These are phyloP conservation scores for Scaptodrosophila lebanonensis DNA, from an alignment of 1,140 invertebrate species.

Conservation along the genomic window DNA sequence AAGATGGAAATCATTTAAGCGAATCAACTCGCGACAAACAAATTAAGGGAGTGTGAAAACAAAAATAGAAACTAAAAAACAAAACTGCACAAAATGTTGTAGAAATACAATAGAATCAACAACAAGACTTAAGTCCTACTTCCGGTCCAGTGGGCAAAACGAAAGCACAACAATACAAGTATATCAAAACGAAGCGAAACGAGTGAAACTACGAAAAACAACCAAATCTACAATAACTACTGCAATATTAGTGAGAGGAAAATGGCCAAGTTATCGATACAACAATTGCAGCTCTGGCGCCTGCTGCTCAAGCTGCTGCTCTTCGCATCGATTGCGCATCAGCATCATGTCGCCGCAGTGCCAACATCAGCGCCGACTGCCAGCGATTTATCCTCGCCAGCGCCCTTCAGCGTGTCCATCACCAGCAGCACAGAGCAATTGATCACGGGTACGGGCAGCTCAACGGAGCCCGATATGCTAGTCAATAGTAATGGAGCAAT, in stretches of 20 bases:
- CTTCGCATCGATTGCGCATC: constrained; percentile 47
- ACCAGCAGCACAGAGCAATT: constrained; percentile 23
- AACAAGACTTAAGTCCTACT: constrained; percentile 26
- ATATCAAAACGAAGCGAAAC: constrained; percentile 23
- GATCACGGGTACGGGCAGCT: constrained; percentile 1
- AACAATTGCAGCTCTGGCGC: constrained; percentile 36
- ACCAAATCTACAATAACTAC: constrained; percentile 14
- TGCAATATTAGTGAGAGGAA: too few species aligned
- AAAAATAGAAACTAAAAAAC: constrained; percentile 18
- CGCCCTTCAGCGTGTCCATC: constrained; percentile 28
- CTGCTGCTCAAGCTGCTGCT: constrained; percentile 51
- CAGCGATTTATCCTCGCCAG: constrained; percentile 24
- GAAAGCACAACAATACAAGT: neutral
- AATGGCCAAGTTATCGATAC: constrained; percentile 59
- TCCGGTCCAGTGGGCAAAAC: constrained; percentile 42
- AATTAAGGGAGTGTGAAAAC: constrained; percentile 14
- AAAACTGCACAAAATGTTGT: constrained; percentile 59
- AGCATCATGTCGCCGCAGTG: constrained; percentile 44
- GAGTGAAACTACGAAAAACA: constrained; percentile 1
- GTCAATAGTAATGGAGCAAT: constrained; percentile 41
- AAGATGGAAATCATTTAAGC: constrained; percentile 63
- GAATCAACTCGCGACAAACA: constrained; percentile 21
- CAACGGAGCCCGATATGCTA: constrained; percentile 32
- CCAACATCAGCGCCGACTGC: constrained; percentile 37
- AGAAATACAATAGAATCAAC: constrained; percentile 14